Evolutionary conservation across 2,113 vertebrate species (phyloP).

Genomic region (Oxygymnocypris stewartii): DNA sequence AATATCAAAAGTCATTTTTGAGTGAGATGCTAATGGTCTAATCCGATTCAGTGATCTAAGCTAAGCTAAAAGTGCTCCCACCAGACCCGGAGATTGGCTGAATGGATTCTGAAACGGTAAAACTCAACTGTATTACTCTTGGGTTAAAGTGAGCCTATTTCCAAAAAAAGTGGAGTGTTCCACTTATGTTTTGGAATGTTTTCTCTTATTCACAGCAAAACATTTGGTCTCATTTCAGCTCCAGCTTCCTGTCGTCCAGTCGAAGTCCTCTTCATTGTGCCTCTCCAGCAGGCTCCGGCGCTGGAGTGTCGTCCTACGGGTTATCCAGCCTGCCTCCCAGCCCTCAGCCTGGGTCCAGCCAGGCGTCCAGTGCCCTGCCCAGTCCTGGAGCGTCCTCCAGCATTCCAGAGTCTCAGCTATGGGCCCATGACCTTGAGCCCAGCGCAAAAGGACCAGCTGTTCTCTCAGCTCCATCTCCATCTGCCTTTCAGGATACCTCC

Average conservation of each 20-base stretch:
- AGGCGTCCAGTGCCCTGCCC: constrained; percentile 70
- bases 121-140: too few relatives aligned
- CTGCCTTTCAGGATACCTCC: constrained; percentile 69
- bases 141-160: too few relatives aligned
- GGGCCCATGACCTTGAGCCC: constrained; percentile 63
- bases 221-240: constrained; percentile 39
- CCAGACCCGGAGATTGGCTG: too few relatives aligned
- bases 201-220: too few relatives aligned
- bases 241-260: constrained; percentile 74
- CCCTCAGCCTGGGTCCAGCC: constrained; percentile 65
- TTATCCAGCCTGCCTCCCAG: constrained; percentile 68
- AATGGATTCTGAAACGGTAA: too few relatives aligned
- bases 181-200: too few relatives aligned
- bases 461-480: constrained; percentile 64
- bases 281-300: constrained; percentile 64
- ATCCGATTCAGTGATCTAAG: too few relatives aligned
- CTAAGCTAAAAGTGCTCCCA: too few relatives aligned
- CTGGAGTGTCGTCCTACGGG: constrained; percentile 64
- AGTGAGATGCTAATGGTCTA: too few relatives aligned
- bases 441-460: constrained; percentile 50
- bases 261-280: constrained; percentile 64
- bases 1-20: too few relatives aligned
- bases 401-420: constrained; percentile 58
- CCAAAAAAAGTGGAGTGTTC: too few relatives aligned
- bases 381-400: constrained; percentile 66